Conservation (phyloP, 2,797 vertebrate species). For the Lemur catta region DNA sequence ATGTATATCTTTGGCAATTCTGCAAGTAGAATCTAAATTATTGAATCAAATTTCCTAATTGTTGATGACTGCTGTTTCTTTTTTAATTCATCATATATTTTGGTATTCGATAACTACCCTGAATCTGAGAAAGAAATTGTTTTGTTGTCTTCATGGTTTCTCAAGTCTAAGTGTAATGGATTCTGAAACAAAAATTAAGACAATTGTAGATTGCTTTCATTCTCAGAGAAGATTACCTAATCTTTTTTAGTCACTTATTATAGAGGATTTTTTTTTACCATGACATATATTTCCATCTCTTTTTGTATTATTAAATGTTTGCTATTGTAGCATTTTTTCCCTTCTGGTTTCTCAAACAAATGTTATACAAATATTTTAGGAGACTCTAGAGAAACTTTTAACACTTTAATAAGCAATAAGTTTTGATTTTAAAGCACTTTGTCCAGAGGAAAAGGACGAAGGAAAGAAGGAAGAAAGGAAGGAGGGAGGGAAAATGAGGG, state of each 20-base stretch:
- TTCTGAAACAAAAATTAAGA: conserved; percentile 15
- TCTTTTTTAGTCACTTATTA: conserved; percentile 54
- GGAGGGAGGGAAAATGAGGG: background rate
- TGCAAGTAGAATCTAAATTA: conserved; percentile 5
- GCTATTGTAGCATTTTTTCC: conserved; percentile 56
- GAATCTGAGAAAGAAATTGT: conserved; percentile 16
- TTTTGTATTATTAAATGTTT: conserved; percentile 74
- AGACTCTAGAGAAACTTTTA: background rate
- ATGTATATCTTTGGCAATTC: background rate
- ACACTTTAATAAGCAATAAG: conserved; percentile 27
- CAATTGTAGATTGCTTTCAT: background rate
- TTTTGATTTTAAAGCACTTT: conserved; percentile 48
- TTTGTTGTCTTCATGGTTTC: background rate
- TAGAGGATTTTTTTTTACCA: conserved; percentile 43
- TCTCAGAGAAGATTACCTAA: conserved; percentile 40
- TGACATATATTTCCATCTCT: conserved; percentile 64
- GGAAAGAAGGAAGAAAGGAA: conserved; percentile 41
- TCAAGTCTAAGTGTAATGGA: background rate
- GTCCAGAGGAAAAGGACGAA: conserved; percentile 61
- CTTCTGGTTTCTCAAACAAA: conserved; percentile 67
- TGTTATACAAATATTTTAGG: conserved; percentile 51
- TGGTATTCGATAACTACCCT: background rate
- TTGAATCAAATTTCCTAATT: background rate
- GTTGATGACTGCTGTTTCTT: background rate
- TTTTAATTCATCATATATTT: conserved; percentile 13